Conservation (phyloP, 1,140 invertebrate species). For the Sycophaga agraensis region DNA sequence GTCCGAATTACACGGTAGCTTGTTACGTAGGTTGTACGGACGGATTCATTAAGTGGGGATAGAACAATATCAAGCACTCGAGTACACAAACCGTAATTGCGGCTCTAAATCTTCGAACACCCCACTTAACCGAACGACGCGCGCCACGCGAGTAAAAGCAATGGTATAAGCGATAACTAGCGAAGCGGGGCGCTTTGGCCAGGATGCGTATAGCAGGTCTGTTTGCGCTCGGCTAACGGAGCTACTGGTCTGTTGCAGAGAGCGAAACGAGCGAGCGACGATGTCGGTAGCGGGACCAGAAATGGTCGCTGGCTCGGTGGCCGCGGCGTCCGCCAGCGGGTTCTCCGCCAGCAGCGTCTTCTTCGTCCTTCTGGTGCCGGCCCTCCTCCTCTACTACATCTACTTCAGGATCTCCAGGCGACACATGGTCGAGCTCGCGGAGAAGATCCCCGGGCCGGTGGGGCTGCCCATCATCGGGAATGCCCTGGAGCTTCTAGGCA, state of each 20-base stretch:
- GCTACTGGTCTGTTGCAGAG: not conserved
- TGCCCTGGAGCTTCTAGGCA: slow-evolving; percentile 69
- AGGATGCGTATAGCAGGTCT: no score
- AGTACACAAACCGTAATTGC: no score
- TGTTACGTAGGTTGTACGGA: no score
- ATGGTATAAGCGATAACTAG: no score
- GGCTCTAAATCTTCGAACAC: no score
- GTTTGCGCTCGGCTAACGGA: no score
- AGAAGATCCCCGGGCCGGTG: slow-evolving; percentile 68
- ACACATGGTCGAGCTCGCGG: slow-evolving; percentile 69
- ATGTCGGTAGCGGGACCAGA: slow-evolving; percentile 53
- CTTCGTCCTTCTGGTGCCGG: slow-evolving; percentile 69
- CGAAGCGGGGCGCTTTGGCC: no score
- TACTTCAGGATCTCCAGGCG: slow-evolving; percentile 73
- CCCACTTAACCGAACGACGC: no score
- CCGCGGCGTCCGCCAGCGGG: slow-evolving; percentile 44
- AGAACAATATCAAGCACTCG: no score
- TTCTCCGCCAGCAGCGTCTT: slow-evolving; percentile 64
- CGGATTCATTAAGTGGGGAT: no score
- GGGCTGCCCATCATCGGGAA: slow-evolving; percentile 73
- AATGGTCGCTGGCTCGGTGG: slow-evolving; percentile 48
- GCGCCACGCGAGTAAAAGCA: no score
- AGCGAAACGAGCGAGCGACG: slow-evolving; percentile 14
- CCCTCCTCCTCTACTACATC: slow-evolving; percentile 67
- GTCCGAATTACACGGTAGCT: no score